Evolutionary conservation across 2,888 invertebrate genomes (phyloP), one percentile per base, ranked within the genome.

Genomic region (Hedya salicella): DNA sequence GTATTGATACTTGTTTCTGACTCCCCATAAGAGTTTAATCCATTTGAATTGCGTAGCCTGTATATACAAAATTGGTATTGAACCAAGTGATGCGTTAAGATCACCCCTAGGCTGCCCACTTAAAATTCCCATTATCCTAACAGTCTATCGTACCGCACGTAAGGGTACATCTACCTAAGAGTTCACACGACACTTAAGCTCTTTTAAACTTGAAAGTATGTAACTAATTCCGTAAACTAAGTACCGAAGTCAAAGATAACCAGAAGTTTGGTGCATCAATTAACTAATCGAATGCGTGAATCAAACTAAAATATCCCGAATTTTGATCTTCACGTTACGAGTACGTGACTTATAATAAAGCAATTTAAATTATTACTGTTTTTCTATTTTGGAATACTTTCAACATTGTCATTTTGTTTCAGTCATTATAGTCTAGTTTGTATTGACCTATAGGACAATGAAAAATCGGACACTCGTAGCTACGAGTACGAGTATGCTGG

Each of bases 281-380:
- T 36, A 36, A 53, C 44, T 54, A n/a, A 19, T 42, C 42, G n/a
- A 21, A 39, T 62, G 46, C 62, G 62, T 46, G 62, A 25, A 17
- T 46, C 53, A 52, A 53, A 13, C 21, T 48, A 14, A 48, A 59
- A 32, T 44, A 56, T 44, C 42, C 46, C 25, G 25, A 25, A 25
- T 25, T 25, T 6, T 25, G 3, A 25, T 25, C 25, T 25, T n/a
- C n/a, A n/a, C n/a, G n/a, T n/a, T n/a, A n/a, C n/a, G n/a, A n/a
- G n/a, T n/a, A n/a, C n/a, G n/a, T n/a, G n/a, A n/a, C n/a, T n/a
- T n/a, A n/a, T n/a, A n/a, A n/a, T n/a, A n/a, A n/a, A n/a, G n/a
- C n/a, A n/a, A n/a, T n/a, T n/a, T n/a, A n/a, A n/a, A n/a, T n/a
- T n/a, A n/a, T n/a, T n/a, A n/a, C n/a, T n/a, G n/a, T 3, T 25